Evolutionary conservation across 2,113 vertebrate genomes (phyloP), one percentile per base, ranked within the genome.

Genomic region (Phoenicopterus ruber): DNA sequence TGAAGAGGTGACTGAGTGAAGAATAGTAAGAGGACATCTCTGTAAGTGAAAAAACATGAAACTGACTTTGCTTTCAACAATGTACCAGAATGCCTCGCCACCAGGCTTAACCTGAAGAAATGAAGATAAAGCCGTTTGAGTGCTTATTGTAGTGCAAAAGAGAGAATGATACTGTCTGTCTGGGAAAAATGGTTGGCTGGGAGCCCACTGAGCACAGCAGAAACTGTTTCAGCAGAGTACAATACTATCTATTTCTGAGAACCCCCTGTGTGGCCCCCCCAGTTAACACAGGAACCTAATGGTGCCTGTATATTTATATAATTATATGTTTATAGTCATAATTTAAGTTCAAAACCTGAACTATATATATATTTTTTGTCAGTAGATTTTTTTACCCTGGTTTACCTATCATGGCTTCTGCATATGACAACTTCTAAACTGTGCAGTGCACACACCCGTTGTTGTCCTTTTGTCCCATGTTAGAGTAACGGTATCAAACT

Each of bases 281-380:
- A 82, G 32, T 96, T 80, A 94, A 89, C 82, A 72, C 49, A 90
- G 92, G 90, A 91, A 72, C 82, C 71, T 77, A 40, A 49, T 24
- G 87, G 63, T 94, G 74, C 87, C 87, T 91, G 92, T 70, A 36
- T 83, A 80, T 90, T 94, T 93, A 86, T 85, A 82, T 50, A 69
- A 72, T 69, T 90, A 29, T 69, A 74, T 86, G 84, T 63, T 96
- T 90, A 66, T 57, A 73, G 24, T 90, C n/a, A 42, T 88, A 93
- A 91, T 52, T 86, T 91, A 94, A 92, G 82, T 83, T 96, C n/a
- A 85, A 90, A 83, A 63, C 38, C 54, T 90, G 74, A 87, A 85
- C 61, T 63, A 54, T 81, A 65, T 86, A 42, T 90, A 69, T 93
- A 55, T 78, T 61, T 95, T 92, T 83, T 95, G 82, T 72, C 90